Evolutionary conservation across 2,888 invertebrate genomes (phyloP).

Genomic region (Drosophila meridiana): DNA sequence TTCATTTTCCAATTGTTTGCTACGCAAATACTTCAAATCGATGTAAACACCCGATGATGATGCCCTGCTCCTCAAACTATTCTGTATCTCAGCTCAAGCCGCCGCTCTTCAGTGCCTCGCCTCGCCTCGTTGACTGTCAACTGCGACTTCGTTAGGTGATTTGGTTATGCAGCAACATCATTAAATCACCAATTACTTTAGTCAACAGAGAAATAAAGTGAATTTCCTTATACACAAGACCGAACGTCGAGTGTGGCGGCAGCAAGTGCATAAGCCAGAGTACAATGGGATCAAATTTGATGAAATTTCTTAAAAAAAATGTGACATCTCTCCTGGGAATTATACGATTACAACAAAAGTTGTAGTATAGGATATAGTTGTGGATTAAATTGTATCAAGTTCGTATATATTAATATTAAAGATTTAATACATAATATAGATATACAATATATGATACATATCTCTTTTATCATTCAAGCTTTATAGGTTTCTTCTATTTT

Average conservation of each 20-base stretch:
- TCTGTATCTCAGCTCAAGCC: background rate
- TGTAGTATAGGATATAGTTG: too few relatives aligned
- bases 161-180: constrained; percentile 80
- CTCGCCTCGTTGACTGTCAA: constrained; percentile 20
- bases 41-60: constrained; percentile 52
- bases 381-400: too few relatives aligned
- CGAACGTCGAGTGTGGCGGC: constrained; percentile 58
- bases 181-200: constrained; percentile 80
- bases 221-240: constrained; percentile 71
- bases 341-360: too few relatives aligned
- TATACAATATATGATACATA: too few relatives aligned
- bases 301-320: background rate
- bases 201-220: constrained; percentile 77
- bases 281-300: constrained; percentile 35
- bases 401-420: too few relatives aligned
- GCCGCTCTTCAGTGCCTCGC: constrained; percentile 9
- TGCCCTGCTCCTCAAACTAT: background rate
- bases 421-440: too few relatives aligned
- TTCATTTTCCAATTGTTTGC: constrained; percentile 77
- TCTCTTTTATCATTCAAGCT: too few relatives aligned
- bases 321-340: background rate
- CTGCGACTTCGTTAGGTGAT: constrained; percentile 75
- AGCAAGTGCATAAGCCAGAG: constrained; percentile 26
- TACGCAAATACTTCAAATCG: constrained; percentile 71
- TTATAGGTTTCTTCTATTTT: too few relatives aligned